Evolutionary conservation across 2,797 vertebrate species (phyloP).

Genomic region (Gymnothorax reevesii): DNA sequence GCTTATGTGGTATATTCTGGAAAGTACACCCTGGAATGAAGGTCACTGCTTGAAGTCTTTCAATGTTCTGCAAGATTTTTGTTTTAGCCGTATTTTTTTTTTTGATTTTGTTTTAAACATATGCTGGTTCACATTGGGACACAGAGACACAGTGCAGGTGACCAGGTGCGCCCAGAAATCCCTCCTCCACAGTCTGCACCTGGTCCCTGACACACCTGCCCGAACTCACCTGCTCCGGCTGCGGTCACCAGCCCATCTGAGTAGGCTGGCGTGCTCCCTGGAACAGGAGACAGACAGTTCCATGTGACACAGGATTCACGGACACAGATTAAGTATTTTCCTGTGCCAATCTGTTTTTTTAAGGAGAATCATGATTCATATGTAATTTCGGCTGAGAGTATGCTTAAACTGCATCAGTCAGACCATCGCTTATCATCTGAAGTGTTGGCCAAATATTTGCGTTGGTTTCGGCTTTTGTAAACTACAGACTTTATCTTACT

Average conservation of each 20-base stretch:
- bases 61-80: too few species aligned
- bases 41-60: not conserved
- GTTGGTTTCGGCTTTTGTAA: not conserved
- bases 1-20: not conserved
- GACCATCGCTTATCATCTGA: not conserved
- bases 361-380: too few species aligned
- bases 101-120: too few species aligned
- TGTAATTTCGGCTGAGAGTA: too few species aligned
- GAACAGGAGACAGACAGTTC: slow-evolving; percentile 48
- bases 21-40: not conserved
- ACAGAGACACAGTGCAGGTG: not conserved
- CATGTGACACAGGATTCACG: not conserved
- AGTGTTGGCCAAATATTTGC: not conserved
- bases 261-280: slow-evolving; percentile 82
- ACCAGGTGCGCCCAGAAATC: not conserved
- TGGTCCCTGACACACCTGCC: slow-evolving; percentile 12
- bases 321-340: too few species aligned
- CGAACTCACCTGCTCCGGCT: slow-evolving; percentile 82
- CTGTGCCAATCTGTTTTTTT: too few species aligned
- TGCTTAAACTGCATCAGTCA: too few species aligned
- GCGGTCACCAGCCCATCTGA: slow-evolving; percentile 76
- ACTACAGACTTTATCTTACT: not conserved
- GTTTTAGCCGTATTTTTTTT: too few species aligned
- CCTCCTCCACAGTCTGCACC: not conserved
- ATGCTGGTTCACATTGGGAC: too few species aligned